phyloP scores from a whole-genome alignment of 2,888 invertebrate genomes.

The Tholera decimalis region DNA sequence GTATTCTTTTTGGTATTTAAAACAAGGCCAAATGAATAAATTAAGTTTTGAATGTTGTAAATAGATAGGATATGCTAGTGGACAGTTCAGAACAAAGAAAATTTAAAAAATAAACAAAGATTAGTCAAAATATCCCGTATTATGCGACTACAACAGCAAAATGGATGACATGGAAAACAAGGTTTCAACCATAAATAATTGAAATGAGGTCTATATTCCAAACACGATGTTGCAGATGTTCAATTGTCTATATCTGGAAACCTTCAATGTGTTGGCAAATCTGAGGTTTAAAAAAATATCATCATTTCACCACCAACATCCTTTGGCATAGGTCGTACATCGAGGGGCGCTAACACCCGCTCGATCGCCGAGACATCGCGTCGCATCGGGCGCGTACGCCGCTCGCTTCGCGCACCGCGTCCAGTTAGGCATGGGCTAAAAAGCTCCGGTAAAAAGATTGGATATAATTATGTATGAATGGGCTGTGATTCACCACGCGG shows the following conservation, averaged over 20 bases:
- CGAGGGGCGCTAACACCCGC: slow-evolving; percentile 22
- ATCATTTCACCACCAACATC: slow-evolving; percentile 22
- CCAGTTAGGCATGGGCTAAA: slow-evolving; percentile 41
- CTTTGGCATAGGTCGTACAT: slow-evolving; percentile 44
- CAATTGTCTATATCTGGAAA: too few species aligned
- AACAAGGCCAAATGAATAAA: slow-evolving; percentile 42
- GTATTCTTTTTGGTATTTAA: slow-evolving; percentile 1
- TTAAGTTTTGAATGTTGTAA: background rate
- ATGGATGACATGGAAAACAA: too few species aligned
- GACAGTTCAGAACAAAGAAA: background rate
- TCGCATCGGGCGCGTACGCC: slow-evolving; percentile 41
- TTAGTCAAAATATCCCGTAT: too few species aligned
- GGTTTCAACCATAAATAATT: too few species aligned
- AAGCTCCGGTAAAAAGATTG: slow-evolving; percentile 39
- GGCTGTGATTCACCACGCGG: too few species aligned
- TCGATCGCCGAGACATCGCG: slow-evolving; percentile 36
- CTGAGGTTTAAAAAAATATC: background rate
- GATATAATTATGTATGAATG: slow-evolving; percentile 34
- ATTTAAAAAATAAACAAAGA: too few species aligned
- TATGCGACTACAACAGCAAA: too few species aligned
- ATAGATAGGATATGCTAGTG: background rate
- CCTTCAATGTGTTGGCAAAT: background rate
- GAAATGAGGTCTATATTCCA: too few species aligned
- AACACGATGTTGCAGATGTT: too few species aligned
- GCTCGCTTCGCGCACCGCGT: slow-evolving; percentile 21